Evolutionary conservation across 2,888 invertebrate genomes (phyloP), one percentile per base, ranked within the genome.

Genomic region (Chaitophorus viminalis): DNA sequence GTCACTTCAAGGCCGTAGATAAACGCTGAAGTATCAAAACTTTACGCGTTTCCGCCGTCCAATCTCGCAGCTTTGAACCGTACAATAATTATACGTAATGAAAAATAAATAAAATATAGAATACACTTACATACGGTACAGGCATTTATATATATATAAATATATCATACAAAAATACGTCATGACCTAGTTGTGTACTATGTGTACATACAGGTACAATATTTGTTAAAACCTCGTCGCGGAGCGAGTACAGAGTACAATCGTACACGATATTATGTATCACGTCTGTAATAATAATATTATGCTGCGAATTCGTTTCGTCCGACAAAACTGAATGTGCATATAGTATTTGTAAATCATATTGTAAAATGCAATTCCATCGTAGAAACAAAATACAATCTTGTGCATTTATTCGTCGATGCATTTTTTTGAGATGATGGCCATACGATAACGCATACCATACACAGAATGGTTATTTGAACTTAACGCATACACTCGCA

Each of bases 1-100:
- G 82, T 60, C 82, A 29, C n/a, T 54, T 52, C 72, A 83, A 83
- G 82, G 72, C 72, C 72, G 8, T 31, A 83, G 70, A 70, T 72
- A 54, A 54, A 31, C 46, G 25, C 31, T 17, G 25, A 3, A n/a
- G 11, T 33, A 54, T 33, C 29, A 18, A 39, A 31, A 46, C 18
- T 21, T 81, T 18, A n/a, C 21, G 25, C 9, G 25, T 82, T 82
- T 82, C 82, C 82, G 46, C 25, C 46, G 46, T 46, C 14, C 14
- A 14, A 46, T 46, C 46, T 46, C 46, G 46, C 46, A 8, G 46
- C 46, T 14, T 11, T 1, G 14, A 46, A 46, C 46, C 46, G 46
- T 46, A 46, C 25, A 21, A 60, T 25, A 29, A 68, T 60, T 17
- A 68, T 25, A 11, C 9, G 29, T n/a, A n/a, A 68, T 11, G 14